Evolutionary conservation across 1,140 invertebrate genomes (phyloP), one percentile per base, ranked within the genome.

Genomic region (Pararge aegeria): DNA sequence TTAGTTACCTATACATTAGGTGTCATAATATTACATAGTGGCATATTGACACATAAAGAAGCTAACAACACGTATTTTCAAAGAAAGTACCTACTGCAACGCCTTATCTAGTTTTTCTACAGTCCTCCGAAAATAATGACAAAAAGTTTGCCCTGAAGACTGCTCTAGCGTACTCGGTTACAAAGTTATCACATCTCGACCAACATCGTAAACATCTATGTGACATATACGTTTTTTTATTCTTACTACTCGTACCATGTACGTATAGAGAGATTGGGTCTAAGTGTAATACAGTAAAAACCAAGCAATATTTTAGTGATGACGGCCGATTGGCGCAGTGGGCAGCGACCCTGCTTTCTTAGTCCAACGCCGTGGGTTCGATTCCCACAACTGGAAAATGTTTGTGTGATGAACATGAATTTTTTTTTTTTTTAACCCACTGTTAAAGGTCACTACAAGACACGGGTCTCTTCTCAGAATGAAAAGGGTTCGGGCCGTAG

Each of bases 141-240:
- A 42, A 42, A 42, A 42, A 42, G 38, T 42, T 42, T 42, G 38
- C 18, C 5, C 12, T 42, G 5, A 16, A 16, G 15, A 16, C 38
- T 13, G 16, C 10, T 15, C 16, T 15, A 42, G 16, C 30, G 30
- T 5, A 42, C 38, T 42, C 9, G 38, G 38, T 5, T 42, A 42
- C 5, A 6, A 42, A 42, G 38, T 42, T 18, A 15, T 42, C 18
- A 42, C 16, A 42, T 42, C 16, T 42, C 13, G 13, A 42, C 38
- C 38, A 42, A 15, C 38, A 42, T 42, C 38, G 16, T 42, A 42
- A 42, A 42, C 38, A 42, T 42, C 38, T 16, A 18, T 9, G 38
- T 1, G 16, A 42, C 38, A 6, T 9, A 15, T 42, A 42, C 16
- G 0, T 18, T 16, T 42, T 16, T 42, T 40, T 42, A 18, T 42